phyloP scores from a whole-genome alignment of 2,797 vertebrate genomes.

The Psittacula echo region DNA sequence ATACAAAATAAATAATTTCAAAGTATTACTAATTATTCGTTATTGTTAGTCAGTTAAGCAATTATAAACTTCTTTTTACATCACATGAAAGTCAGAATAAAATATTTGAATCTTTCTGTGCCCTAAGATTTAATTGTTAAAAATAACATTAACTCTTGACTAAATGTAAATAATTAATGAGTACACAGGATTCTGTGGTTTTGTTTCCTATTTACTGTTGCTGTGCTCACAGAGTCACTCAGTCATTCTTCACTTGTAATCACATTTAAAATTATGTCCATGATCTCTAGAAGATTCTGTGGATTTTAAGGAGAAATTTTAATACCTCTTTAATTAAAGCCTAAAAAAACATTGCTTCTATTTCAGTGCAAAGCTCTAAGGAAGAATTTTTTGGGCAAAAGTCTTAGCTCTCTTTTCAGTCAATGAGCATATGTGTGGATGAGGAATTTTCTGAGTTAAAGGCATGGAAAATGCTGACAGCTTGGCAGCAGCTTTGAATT shows the following conservation, averaged over 20 bases:
- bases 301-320: not conserved
- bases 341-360: not conserved
- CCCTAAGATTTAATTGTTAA: not conserved
- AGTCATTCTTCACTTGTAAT: not conserved
- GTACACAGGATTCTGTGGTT: not conserved
- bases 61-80: not conserved
- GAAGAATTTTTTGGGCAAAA: not conserved
- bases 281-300: not conserved
- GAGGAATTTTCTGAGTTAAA: conserved; percentile 41
- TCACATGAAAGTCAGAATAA: not conserved
- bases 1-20: not conserved
- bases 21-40: not conserved
- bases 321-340: not conserved
- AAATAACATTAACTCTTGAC: not conserved
- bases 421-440: conserved; percentile 13
- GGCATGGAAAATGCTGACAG: conserved; percentile 15
- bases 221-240: not conserved
- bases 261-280: rapidly evolving
- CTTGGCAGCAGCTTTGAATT: conserved; percentile 12
- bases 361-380: not conserved
- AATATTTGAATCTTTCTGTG: not conserved
- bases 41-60: not conserved
- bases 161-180: not conserved
- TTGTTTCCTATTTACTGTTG: not conserved
- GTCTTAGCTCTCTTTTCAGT: not conserved